phyloP scores from a whole-genome alignment of 2,888 invertebrate genomes.

The Sminthurides aquaticus region DNA sequence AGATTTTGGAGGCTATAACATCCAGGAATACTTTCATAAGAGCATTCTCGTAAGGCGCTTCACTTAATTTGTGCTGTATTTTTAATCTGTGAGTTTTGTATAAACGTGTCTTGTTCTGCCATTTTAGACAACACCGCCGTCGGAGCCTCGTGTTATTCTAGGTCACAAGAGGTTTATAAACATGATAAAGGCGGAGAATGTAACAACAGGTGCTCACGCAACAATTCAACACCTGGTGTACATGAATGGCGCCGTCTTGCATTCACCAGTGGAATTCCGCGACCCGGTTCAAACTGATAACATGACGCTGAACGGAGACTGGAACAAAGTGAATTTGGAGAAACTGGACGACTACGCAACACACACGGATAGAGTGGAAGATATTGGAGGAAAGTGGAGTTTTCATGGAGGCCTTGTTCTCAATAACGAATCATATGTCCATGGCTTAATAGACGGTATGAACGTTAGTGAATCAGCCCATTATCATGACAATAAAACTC shows the following conservation, averaged over 20 bases:
- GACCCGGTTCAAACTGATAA: constrained; percentile 19
- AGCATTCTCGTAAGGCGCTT: constrained; percentile 37
- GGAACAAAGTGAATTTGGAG: constrained; percentile 22
- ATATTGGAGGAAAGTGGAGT: constrained; percentile 28
- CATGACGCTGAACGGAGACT: constrained; percentile 15
- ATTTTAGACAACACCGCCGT: background rate
- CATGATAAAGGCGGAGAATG: background rate
- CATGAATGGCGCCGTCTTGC: constrained; percentile 16
- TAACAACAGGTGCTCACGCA: background rate
- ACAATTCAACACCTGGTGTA: constrained; percentile 20
- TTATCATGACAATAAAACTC: constrained; percentile 17
- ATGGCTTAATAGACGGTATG: constrained; percentile 21
- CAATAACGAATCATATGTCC: constrained; percentile 19
- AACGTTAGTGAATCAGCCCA: constrained; percentile 22
- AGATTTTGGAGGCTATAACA: constrained; percentile 15
- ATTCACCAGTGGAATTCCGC: constrained; percentile 24
- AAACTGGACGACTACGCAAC: constrained; percentile 25
- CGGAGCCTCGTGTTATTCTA: background rate
- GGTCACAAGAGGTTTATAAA: constrained; percentile 16
- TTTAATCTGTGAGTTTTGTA: too few species aligned
- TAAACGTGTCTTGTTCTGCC: background rate
- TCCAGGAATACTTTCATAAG: constrained; percentile 23
- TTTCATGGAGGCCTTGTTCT: constrained; percentile 30
- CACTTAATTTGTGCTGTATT: too few species aligned
- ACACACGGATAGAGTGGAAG: constrained; percentile 26